Base-by-base conservation (phyloP, 2,797 vertebrate genomes). In the Cuniculus paca region DNA sequence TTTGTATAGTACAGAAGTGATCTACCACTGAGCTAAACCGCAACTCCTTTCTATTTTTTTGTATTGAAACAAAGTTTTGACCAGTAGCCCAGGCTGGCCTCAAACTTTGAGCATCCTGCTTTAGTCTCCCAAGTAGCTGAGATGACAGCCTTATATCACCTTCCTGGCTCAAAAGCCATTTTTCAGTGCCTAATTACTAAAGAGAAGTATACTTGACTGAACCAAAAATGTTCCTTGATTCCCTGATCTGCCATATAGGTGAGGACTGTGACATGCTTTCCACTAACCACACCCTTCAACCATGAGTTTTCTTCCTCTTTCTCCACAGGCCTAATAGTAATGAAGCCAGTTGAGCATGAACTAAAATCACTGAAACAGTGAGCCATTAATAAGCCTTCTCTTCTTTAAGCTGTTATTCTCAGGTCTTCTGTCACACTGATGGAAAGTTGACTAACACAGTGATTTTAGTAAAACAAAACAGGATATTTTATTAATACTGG, bases 121-220 rank as follows among this genome's bases (percentile, higher is more conserved):
- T 78, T 4, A 50, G 17, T 16, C 75, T 78, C 13, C 45, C 4
- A 52, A 20, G 31, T 78, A 52, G 45, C 31, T 78, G 28, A 78
- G 28, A 20, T 34, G 45, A 78, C 31, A 50, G 31, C 28, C 8
- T 52, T 50, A 2, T 78, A 34, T 52, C 26, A 20, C 17, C 8
- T 34, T 9, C 17, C 8, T 78, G 48, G 75, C 39, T 70, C 42
- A 65, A 42, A 82, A 82, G 20, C 1, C 14, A 54, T 65, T 79
- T 95, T 45, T 82, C 88, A 80, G 65, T 50, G 34, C n/a, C 4
- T 85, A 36, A 48, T 91, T 72, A 72, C 74, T 80, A 96, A 91
- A 86, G 45, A 84, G 52, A 65, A 56, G 86, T 92, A 31, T 83
- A 68, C 81, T 17, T 78, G 45, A 42, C 26, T 48, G 42, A 83